Conservation (phyloP, 2,888 invertebrate genomes). For the Copidosoma aretas region DNA sequence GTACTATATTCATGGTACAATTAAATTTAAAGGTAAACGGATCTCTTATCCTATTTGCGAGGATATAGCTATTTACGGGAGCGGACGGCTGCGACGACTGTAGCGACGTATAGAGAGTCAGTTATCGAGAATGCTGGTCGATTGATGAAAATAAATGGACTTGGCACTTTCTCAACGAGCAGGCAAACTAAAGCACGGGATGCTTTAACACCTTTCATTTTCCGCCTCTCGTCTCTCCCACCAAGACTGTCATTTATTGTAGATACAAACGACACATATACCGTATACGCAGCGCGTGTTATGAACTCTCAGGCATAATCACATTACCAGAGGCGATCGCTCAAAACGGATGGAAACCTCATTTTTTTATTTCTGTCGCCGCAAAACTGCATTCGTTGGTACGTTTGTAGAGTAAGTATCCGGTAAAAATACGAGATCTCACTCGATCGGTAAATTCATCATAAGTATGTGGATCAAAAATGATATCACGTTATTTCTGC, state of each 20-base stretch:
- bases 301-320: conserved; percentile 13
- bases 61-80: neutral
- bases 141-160: conserved; percentile 18
- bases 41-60: neutral
- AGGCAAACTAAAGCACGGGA: too few species aligned
- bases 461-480: neutral
- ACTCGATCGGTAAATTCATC: conserved; percentile 10
- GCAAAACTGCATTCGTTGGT: neutral
- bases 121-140: conserved; percentile 13
- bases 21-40: neutral
- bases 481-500: conserved; percentile 10
- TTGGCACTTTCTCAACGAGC: too few species aligned
- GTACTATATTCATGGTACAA: too few species aligned
- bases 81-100: neutral
- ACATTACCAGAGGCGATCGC: neutral
- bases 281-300: neutral
- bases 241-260: conserved; percentile 38
- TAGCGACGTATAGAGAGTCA: neutral
- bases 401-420: conserved; percentile 10
- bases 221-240: conserved; percentile 31
- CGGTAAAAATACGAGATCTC: conserved; percentile 1
- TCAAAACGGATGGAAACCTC: conserved; percentile 9
- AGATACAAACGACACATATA: conserved; percentile 16
- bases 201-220: conserved; percentile 28
- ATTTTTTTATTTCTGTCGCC: conserved; percentile 7